phyloP scores from a whole-genome alignment of 2,888 invertebrate genomes.

The Aphelenchoides bicaudatus region DNA sequence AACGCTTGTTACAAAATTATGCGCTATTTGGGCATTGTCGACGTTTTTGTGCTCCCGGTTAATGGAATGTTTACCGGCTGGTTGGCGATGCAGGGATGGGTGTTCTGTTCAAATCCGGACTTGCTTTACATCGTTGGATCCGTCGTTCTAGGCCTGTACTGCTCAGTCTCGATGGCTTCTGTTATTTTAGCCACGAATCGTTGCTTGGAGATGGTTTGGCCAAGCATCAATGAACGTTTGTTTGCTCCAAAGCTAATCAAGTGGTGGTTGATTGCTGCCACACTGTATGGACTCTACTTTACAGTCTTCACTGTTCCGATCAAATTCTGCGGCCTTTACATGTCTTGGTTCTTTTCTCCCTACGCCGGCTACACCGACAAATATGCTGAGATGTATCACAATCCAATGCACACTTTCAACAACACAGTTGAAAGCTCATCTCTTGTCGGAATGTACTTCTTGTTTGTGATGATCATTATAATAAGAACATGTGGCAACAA shows the following conservation, averaged over 20 bases:
- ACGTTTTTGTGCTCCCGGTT: slow-evolving; percentile 22
- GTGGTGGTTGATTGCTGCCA: slow-evolving; percentile 10
- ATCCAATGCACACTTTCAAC: slow-evolving; percentile 6
- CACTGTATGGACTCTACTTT: slow-evolving; percentile 6
- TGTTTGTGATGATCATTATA: neutral
- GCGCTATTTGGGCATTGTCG: slow-evolving; percentile 34
- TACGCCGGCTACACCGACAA: slow-evolving; percentile 17
- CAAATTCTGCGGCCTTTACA: slow-evolving; percentile 10
- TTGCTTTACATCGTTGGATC: slow-evolving; percentile 29
- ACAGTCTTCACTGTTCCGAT: slow-evolving; percentile 9
- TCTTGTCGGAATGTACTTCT: neutral
- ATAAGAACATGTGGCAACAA: neutral
- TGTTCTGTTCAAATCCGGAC: slow-evolving; percentile 25
- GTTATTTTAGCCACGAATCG: slow-evolving; percentile 26
- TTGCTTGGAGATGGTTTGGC: slow-evolving; percentile 22
- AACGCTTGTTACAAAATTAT: slow-evolving; percentile 34
- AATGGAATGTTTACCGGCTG: slow-evolving; percentile 28
- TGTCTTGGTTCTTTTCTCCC: slow-evolving; percentile 22
- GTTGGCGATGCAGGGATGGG: slow-evolving; percentile 25
- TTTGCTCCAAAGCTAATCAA: slow-evolving; percentile 13
- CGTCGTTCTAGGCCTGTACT: slow-evolving; percentile 21
- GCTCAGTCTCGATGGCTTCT: slow-evolving; percentile 13
- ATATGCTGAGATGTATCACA: slow-evolving; percentile 8
- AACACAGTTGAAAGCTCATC: neutral
- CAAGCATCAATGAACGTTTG: neutral